Conservation (phyloP, 2,888 invertebrate species). For the Eupithecia exiguata region DNA sequence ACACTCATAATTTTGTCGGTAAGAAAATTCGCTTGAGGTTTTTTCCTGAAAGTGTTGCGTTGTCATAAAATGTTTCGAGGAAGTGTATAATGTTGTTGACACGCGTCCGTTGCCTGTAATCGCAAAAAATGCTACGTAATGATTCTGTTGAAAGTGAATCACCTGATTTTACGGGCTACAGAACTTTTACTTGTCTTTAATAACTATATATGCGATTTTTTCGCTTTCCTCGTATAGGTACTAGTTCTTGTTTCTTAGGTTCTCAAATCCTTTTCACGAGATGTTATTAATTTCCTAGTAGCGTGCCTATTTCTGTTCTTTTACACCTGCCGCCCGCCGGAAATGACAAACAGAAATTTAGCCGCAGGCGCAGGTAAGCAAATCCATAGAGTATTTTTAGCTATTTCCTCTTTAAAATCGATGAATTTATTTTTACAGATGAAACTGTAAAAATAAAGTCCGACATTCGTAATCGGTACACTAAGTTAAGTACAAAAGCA, state of each 20-base stretch:
- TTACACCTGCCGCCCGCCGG: conserved; percentile 51
- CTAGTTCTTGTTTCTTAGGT: neutral
- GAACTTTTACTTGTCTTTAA: conserved; percentile 25
- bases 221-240: neutral
- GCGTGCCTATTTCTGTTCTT: conserved; percentile 31
- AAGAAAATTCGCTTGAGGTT: conserved; percentile 31
- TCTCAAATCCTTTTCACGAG: neutral
- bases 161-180: conserved; percentile 23
- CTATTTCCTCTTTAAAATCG: conserved; percentile 43
- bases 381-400: conserved; percentile 36
- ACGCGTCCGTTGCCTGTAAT: conserved; percentile 42
- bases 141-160: conserved; percentile 36
- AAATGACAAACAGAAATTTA: conserved; percentile 44
- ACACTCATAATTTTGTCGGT: conserved; percentile 45
- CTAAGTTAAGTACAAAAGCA: no score
- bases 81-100: conserved; percentile 50
- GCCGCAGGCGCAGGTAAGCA: conserved; percentile 48
- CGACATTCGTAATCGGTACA: neutral
- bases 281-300: conserved; percentile 29
- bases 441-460: conserved; percentile 3
- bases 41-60: conserved; percentile 41
- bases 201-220: conserved; percentile 16
- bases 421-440: conserved; percentile 26
- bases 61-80: conserved; percentile 48
- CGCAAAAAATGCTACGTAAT: conserved; percentile 37